Base-by-base conservation (phyloP, 2,888 invertebrate species). In the Cephus runcator region DNA sequence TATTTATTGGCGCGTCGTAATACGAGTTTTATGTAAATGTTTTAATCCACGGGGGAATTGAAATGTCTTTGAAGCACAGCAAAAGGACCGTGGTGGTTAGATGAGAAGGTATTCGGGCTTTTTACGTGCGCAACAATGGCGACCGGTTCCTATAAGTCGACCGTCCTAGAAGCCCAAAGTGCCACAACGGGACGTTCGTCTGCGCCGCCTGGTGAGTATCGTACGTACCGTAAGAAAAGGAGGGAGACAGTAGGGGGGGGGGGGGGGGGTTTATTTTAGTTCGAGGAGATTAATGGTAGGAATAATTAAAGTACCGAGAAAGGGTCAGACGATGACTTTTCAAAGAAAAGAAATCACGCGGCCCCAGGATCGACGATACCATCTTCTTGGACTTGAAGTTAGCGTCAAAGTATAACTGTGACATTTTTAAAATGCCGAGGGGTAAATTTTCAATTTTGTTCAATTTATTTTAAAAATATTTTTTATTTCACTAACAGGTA, bases 11-110 rank as follows among this genome's bases (percentile, higher is more conserved):
- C 78, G 40, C 31, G 75, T n/a, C 40, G 82, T 86, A 86, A 87
- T 86, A 83, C 83, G 85, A 86, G 81, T 86, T 86, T 87, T 85
- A 88, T 86, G 86, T 84, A 86, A 88, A 90, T 86, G 87, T 88
- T 88, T 89, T 87, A 89, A 90, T 89, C 86, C 85, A 73, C 78
- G 83, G 80, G 83, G 81, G 76, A 82, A 87, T 88, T 87, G 85
- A 87, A 87, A 85, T 82, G 86, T 87, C 82, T 77, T 73, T 68
- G 71, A 71, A 77, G 75, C 71, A 76, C 76, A 76, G 78, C 69
- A 71, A 23, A 71, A 71, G 33, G 71, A 31, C 6, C 71, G 3
- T 31, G 6, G 71, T 34, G 12, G 71, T 56, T 56, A 56, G 56
- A 56, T 56, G 56, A 56, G 56, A 56, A 71, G 34, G 71, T 34